These are phyloP conservation scores for Phainopepla nitens DNA, from an alignment of 2,113 vertebrate species.

Conservation along the genomic window DNA sequence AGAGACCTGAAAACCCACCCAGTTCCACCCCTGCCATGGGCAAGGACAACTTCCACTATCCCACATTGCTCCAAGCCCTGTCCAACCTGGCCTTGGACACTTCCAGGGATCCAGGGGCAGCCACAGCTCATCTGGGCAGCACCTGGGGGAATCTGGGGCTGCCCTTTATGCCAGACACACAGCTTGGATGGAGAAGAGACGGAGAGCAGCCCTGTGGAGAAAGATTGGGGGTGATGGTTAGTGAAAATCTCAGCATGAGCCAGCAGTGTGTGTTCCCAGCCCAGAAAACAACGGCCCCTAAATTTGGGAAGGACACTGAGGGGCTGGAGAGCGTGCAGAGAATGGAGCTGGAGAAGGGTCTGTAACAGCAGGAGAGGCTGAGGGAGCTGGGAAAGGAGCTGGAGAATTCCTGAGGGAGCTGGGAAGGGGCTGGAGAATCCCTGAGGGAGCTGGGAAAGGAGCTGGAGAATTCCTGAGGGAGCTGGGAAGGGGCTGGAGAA, in stretches of 20 bases:
- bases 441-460: too few relatives aligned
- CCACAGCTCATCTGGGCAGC: background rate
- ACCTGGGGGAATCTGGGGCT: too few relatives aligned
- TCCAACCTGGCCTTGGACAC: background rate
- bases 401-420: background rate
- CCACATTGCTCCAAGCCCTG: fast-evolving
- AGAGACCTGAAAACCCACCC: background rate
- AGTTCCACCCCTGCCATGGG: background rate
- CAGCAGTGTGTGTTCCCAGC: background rate
- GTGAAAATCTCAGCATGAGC: background rate
- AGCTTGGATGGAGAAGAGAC: background rate
- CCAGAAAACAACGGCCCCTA: background rate
- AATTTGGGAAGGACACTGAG: background rate
- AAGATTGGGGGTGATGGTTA: background rate
- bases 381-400: background rate
- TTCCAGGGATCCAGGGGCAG: background rate
- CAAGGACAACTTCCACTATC: background rate
- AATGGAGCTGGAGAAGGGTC: background rate
- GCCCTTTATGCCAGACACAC: background rate
- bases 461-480: background rate
- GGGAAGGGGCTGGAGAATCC: background rate
- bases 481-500: background rate
- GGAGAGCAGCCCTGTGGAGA: background rate
- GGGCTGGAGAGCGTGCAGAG: too few relatives aligned
- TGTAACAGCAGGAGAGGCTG: background rate